phyloP scores from a whole-genome alignment of 2,888 invertebrate genomes.

The Drosophila bunnanda region DNA sequence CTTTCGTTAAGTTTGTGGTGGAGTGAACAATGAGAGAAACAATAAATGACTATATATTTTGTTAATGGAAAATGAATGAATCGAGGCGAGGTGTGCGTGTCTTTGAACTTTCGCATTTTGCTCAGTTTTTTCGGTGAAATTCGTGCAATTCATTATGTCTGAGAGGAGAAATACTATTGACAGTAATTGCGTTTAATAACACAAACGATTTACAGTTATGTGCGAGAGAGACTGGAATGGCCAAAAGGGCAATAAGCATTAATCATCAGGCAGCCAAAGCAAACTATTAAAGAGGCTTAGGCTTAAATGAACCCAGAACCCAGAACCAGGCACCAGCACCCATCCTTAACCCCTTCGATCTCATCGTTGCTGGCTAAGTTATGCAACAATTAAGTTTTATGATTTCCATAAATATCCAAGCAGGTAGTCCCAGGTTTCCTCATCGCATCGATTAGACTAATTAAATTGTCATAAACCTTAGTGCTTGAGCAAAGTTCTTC shows the following conservation, averaged over 20 bases:
- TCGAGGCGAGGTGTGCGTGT: slow-evolving; percentile 19
- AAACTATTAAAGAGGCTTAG: slow-evolving; percentile 61
- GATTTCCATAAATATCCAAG: slow-evolving; percentile 68
- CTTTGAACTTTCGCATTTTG: slow-evolving; percentile 68
- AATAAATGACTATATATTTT: slow-evolving; percentile 41
- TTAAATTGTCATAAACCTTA: slow-evolving; percentile 73
- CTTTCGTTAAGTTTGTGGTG: slow-evolving; percentile 46
- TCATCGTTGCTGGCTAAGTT: slow-evolving; percentile 55
- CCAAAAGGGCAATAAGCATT: slow-evolving; percentile 62
- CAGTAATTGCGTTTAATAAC: slow-evolving; percentile 77
- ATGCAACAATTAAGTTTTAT: slow-evolving; percentile 79
- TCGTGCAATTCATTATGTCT: slow-evolving; percentile 71
- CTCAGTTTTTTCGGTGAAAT: slow-evolving; percentile 43
- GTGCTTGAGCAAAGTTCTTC: slow-evolving; percentile 31
- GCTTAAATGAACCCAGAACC: slow-evolving; percentile 41
- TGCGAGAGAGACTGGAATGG: slow-evolving; percentile 20
- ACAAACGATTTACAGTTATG: slow-evolving; percentile 66
- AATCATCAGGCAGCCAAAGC: slow-evolving; percentile 59
- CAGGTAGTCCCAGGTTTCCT: slow-evolving; percentile 38
- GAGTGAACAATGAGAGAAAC: slow-evolving; percentile 31
- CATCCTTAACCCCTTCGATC: slow-evolving; percentile 18
- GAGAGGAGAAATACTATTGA: slow-evolving; percentile 58
- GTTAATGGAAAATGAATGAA: slow-evolving; percentile 63
- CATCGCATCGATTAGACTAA: slow-evolving; percentile 72
- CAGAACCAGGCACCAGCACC: slow-evolving; percentile 1